Percentiles rank a stretch among this genome's conserved stretches.
Evolutionary conservation across 2,888 invertebrate genomes (phyloP).

Genomic region (Galeruca laticollis): DNA sequence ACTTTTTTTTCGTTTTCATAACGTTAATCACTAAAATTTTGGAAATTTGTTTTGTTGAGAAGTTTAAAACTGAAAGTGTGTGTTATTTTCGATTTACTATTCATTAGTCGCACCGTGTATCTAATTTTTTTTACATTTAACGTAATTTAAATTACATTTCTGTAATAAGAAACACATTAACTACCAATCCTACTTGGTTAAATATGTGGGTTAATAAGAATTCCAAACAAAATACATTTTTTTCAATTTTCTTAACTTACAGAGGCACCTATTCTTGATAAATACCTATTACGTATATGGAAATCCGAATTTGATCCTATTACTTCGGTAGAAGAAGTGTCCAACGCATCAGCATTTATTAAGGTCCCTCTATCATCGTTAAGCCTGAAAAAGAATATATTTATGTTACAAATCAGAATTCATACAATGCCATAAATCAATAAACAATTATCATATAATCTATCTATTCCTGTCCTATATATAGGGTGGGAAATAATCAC

Average conservation of each 20-base stretch:
- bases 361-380: conserved; percentile 70
- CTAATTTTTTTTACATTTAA: no score
- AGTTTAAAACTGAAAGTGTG: no score
- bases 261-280: conserved; percentile 72
- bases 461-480: no score
- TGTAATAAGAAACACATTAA: neutral
- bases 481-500: no score
- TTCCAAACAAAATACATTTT: neutral
- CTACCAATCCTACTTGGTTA: neutral
- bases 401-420: neutral
- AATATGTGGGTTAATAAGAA: conserved; percentile 21
- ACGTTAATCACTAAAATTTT: no score
- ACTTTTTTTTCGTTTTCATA: no score
- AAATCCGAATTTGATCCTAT: conserved; percentile 70
- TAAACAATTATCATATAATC: neutral
- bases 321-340: conserved; percentile 42
- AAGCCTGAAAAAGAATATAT: conserved; percentile 58
- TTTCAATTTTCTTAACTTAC: conserved; percentile 63
- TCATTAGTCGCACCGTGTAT: no score
- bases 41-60: no score
- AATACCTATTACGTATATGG: conserved; percentile 73
- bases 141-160: neutral
- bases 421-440: no score
- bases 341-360: conserved; percentile 65
- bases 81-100: no score